Conservation (phyloP, 2,113 vertebrate species). For the Odocoileus virginianus region DNA sequence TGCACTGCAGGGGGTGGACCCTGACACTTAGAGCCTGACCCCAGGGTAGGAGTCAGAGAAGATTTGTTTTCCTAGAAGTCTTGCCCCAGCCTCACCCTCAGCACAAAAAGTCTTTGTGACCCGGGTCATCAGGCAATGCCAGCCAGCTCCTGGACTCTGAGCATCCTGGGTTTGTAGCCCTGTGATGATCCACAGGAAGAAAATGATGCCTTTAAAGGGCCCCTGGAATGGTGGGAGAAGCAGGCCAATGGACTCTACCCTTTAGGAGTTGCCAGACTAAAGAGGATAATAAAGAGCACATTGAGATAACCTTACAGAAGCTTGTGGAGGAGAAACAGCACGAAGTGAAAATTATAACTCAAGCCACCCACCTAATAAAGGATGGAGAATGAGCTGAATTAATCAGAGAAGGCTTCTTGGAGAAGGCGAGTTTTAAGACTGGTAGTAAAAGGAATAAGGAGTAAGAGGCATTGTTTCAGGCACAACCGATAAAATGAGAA, state of each 20-base stretch:
- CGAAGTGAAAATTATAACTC: neutral
- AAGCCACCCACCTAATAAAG: neutral
- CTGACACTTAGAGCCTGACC: neutral
- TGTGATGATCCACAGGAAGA: neutral
- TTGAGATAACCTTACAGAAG: neutral
- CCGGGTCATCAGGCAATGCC: neutral
- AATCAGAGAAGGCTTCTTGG: neutral
- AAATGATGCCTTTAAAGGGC: neutral
- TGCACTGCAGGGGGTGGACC: neutral
- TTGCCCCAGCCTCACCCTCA: neutral
- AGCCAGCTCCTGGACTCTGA: neutral
- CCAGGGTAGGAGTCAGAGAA: neutral
- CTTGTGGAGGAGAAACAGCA: neutral
- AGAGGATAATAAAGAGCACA: neutral
- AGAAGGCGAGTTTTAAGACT: neutral
- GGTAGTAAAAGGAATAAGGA: neutral
- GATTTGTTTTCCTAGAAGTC: neutral
- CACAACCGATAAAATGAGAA: neutral
- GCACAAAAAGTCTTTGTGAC: neutral
- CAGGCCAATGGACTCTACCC: neutral
- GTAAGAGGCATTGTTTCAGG: neutral
- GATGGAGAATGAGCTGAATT: neutral
- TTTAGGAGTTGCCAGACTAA: neutral
- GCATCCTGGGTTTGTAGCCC: neutral
- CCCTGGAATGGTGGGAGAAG: neutral